Percentiles rank a stretch among this genome's conserved stretches.
Evolutionary conservation across 2,888 invertebrate genomes (phyloP).

Genomic region (Philereme transversata): DNA sequence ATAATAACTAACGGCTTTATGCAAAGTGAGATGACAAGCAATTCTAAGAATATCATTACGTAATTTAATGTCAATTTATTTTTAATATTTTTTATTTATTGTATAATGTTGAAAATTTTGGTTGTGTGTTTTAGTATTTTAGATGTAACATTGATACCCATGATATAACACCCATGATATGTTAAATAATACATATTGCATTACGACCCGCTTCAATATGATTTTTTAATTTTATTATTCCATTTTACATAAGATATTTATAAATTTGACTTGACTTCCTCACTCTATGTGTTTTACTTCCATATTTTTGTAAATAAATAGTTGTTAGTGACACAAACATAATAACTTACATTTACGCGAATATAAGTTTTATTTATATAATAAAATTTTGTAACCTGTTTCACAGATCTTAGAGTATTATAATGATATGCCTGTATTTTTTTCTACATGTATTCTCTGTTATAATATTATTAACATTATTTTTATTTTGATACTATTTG

Average conservation of each 20-base stretch:
- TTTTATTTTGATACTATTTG: no score
- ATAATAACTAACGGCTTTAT: conserved; percentile 20
- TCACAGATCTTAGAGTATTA: no score
- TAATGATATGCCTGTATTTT: no score
- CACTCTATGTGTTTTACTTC: not conserved
- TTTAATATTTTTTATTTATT: conserved; percentile 43
- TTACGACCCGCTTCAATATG: conserved; percentile 49
- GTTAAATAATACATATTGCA: conserved; percentile 27
- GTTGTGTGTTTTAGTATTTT: conserved; percentile 55
- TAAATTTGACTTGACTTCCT: not conserved
- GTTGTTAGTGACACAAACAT: no score
- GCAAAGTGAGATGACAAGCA: conserved; percentile 48
- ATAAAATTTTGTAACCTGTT: no score
- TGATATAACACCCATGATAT: conserved; percentile 38
- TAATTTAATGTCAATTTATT: conserved; percentile 73
- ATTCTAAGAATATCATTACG: conserved; percentile 62
- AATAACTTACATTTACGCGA: no score
- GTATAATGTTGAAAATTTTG: conserved; percentile 54
- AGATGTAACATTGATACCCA: no score
- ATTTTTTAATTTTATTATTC: conserved; percentile 23
- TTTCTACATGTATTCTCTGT: no score
- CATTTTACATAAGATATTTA: not conserved
- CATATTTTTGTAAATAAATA: not conserved
- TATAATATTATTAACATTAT: no score
- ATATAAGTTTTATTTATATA: no score